A percentile compares a stretch with the other conserved stretches of the same genome.
These are phyloP conservation scores for Oxystoma pomonae DNA, from an alignment of 2,888 invertebrate genomes.

Conservation along the genomic window DNA sequence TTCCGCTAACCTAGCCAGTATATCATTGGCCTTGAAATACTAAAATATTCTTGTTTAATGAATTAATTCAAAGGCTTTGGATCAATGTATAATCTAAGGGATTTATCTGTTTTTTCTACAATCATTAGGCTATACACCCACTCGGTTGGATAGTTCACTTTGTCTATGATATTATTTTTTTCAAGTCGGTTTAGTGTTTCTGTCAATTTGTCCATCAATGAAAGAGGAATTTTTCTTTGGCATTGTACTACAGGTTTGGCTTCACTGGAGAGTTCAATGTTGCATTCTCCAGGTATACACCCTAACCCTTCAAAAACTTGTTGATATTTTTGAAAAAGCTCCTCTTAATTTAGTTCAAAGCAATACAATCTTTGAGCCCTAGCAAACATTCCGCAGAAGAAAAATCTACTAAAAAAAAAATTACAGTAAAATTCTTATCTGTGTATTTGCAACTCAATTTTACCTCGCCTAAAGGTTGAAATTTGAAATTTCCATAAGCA, in stretches of 20 bases:
- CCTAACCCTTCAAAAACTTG: conserved; percentile 23
- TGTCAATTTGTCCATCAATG: conserved; percentile 23
- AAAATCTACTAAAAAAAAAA: too few species aligned
- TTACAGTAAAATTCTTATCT: too few species aligned
- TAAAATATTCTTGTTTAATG: conserved; percentile 20
- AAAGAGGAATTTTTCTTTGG: conserved; percentile 17
- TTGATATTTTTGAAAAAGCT: too few species aligned
- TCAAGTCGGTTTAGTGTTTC: conserved; percentile 19
- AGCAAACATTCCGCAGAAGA: too few species aligned
- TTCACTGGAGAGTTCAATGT: conserved; percentile 23
- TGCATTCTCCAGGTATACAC: conserved; percentile 15
- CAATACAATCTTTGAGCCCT: too few species aligned
- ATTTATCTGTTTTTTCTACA: conserved; percentile 20
- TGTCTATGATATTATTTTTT: conserved; percentile 19
- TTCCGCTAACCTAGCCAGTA: conserved; percentile 16
- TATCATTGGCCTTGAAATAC: conserved; percentile 16
- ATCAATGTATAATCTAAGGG: conserved; percentile 22
- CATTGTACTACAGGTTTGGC: conserved; percentile 20
- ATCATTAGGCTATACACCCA: conserved; percentile 25
- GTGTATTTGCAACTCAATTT: too few species aligned
- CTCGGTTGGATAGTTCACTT: conserved; percentile 24
- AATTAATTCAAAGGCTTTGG: conserved; percentile 24
- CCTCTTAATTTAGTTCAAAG: too few species aligned
- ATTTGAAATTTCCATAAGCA: too few species aligned
- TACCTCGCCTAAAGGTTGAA: too few species aligned